Evolutionary conservation across 2,888 invertebrate genomes (phyloP).

Genomic region (Drosophila differens): DNA sequence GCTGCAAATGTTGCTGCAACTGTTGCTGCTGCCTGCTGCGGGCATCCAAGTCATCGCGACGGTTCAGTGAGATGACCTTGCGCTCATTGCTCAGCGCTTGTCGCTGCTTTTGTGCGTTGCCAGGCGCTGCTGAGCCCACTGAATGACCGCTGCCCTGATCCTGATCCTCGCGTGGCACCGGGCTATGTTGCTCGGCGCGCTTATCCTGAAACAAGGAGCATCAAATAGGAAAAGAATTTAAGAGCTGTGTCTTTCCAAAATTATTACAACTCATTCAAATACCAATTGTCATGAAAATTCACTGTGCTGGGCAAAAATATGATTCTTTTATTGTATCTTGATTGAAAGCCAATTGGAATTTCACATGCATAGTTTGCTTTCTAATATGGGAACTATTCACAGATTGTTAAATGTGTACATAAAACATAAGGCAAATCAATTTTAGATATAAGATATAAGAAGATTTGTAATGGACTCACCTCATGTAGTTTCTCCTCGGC

Average conservation of each 20-base stretch:
- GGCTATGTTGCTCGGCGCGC: conserved; percentile 68
- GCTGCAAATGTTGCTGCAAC: conserved; percentile 8
- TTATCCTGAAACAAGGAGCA: conserved; percentile 74
- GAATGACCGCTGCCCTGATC: conserved; percentile 42
- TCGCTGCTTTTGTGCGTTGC: conserved; percentile 48
- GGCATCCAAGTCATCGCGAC: conserved; percentile 70
- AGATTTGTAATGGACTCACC: conserved; percentile 65
- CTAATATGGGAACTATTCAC: background rate
- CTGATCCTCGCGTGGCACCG: conserved; percentile 53
- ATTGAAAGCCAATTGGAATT: background rate
- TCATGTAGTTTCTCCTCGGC: conserved; percentile 85
- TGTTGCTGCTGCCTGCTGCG: conserved; percentile 45
- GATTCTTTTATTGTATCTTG: background rate
- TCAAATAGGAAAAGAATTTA: background rate
- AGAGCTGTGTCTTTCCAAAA: background rate
- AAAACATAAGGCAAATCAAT: background rate
- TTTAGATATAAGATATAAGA: background rate
- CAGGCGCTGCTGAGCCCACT: conserved; percentile 30
- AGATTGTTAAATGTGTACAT: background rate
- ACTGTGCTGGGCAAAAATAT: background rate
- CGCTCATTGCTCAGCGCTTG: conserved; percentile 72
- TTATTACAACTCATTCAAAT: background rate
- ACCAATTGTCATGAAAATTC: background rate
- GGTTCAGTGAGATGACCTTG: conserved; percentile 85
- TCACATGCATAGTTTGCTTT: background rate